phyloP scores from a whole-genome alignment of 1,140 invertebrate genomes.

The Drosophila triauraria region DNA sequence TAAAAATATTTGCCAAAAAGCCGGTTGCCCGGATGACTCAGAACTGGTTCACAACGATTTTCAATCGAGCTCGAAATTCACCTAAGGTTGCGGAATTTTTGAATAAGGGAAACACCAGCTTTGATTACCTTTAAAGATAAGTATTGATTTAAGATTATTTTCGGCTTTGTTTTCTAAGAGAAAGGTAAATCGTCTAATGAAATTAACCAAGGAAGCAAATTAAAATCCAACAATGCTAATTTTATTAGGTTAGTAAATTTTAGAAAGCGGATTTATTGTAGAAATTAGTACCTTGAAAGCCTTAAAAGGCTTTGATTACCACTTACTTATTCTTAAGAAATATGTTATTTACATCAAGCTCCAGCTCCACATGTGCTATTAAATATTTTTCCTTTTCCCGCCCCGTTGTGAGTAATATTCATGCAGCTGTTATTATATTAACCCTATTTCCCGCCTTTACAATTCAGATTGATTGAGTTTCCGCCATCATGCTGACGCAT shows the following conservation, averaged over 20 bases:
- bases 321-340: neutral
- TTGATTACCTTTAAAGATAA: neutral
- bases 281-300: too few species aligned
- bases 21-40: slow-evolving; percentile 53
- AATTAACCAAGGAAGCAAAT: neutral
- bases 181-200: neutral
- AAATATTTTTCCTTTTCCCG: slow-evolving; percentile 5
- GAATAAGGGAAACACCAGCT: neutral
- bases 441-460: slow-evolving; percentile 44
- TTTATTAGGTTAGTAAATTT: too few species aligned
- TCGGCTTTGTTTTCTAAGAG: too few species aligned
- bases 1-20: slow-evolving; percentile 65
- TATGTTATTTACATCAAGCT: neutral
- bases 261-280: too few species aligned
- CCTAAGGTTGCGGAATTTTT: slow-evolving; percentile 11
- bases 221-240: too few species aligned
- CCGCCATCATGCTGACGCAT: slow-evolving; percentile 35
- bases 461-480: slow-evolving; percentile 42
- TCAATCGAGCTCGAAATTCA: slow-evolving; percentile 30
- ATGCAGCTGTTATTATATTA: slow-evolving; percentile 24
- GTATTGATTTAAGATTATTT: neutral
- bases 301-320: too few species aligned
- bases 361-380: slow-evolving; percentile 1
- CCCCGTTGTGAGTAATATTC: slow-evolving; percentile 6
- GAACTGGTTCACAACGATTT: slow-evolving; percentile 45